Base-by-base conservation (phyloP, 2,888 invertebrate genomes). In the Epirrita christyi region DNA sequence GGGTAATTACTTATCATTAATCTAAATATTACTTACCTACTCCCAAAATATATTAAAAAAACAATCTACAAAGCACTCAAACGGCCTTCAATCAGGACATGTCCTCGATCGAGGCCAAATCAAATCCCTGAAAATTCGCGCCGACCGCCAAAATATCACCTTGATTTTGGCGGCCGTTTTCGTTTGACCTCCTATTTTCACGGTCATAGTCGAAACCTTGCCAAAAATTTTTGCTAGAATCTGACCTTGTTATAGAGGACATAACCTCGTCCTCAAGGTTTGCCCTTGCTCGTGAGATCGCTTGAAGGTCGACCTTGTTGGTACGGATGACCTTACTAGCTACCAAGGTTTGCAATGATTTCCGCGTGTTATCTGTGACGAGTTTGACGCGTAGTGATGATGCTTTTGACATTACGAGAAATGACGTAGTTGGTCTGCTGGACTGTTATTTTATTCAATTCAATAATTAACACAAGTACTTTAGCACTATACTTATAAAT, bases 291-390 rank as follows among this genome's bases (percentile, higher is more conserved):
- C 15, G 10, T 70, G 66, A 80, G 80, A 80, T 64, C 66, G 55
- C 27, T 0, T n/a, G 69, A 72, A 77, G 78, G 78, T 67, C 60
- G 63, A 67, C 76, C 76, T 71, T 71, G 60, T 38, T n/a, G 9
- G 42, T 46, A 68, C 77, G 28, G 71, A 73, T 72, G 69, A 61
- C 49, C 72, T 77, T 71, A 61, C 63, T 43, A 13, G 21, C 43
- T 28, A n/a, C 38, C 65, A 70, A 72, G 72, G 72, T 73, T 64
- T 44, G 63, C 66, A 44, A 55, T 51, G 29, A 55, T 55, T 55
- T 58, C 61, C 61, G 55, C 55, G 40, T 50, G 52, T 47, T 51
- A 54, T 54, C 50, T 32, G 28, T 59, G 53, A 57, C 45, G 58
- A 14, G 1, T 21, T n/a, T 41, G 49, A 49, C 42, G 42, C 28